Evolutionary conservation across 2,797 vertebrate species (phyloP).

Genomic region (Macropus fuliginosus): DNA sequence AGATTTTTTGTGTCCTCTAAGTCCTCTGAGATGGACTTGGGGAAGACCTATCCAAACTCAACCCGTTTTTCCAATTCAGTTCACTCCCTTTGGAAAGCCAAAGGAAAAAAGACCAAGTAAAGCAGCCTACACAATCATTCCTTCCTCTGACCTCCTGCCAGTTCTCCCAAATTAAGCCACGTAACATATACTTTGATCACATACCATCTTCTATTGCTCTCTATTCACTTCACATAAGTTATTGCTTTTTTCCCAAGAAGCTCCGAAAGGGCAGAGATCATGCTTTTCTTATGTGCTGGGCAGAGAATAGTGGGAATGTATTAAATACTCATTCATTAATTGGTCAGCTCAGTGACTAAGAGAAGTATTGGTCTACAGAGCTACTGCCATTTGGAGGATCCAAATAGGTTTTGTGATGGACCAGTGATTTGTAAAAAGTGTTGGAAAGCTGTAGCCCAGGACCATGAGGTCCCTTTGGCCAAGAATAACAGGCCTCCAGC

Average conservation of each 20-base stretch:
- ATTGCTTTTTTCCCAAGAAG: background rate
- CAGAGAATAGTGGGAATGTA: background rate
- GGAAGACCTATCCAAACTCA: background rate
- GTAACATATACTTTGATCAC: background rate
- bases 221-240: background rate
- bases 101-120: background rate
- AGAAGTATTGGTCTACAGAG: background rate
- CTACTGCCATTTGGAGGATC: background rate
- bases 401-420: constrained; percentile 26
- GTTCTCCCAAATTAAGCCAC: background rate
- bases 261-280: background rate
- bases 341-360: background rate
- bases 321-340: constrained; percentile 6
- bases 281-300: background rate
- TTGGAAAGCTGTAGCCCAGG: background rate
- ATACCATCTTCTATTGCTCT: background rate
- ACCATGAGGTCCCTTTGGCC: constrained; percentile 22
- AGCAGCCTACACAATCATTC: background rate
- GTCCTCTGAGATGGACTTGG: background rate
- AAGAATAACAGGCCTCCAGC: constrained; percentile 26
- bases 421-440: constrained; percentile 23
- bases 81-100: background rate
- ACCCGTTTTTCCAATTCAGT: background rate
- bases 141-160: background rate
- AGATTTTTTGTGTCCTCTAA: background rate